These are phyloP conservation scores for Gibbula magus DNA, from an alignment of 2,888 invertebrate genomes.

Conservation along the genomic window DNA sequence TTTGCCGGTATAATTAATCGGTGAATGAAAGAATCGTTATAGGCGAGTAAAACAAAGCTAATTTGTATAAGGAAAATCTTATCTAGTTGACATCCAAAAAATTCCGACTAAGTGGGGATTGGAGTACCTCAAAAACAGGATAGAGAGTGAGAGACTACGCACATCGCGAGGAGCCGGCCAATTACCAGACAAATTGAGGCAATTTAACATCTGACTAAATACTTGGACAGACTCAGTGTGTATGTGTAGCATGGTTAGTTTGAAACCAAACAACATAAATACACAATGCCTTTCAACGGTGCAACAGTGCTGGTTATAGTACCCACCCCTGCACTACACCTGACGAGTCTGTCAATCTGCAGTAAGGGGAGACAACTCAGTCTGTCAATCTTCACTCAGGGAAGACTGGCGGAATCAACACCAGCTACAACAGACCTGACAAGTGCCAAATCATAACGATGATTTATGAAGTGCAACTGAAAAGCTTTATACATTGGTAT, in stretches of 20 bases:
- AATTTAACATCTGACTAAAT: conserved; percentile 19
- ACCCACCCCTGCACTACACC: not conserved
- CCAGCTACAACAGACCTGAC: not conserved
- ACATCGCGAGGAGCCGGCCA: not conserved
- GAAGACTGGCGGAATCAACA: not conserved
- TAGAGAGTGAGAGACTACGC: no score
- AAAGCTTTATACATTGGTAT: not conserved
- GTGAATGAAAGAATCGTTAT: not conserved
- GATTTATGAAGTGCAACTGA: conserved; percentile 9
- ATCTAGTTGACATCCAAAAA: not conserved
- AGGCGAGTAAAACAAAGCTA: not conserved
- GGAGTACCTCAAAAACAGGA: no score
- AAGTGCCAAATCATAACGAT: conserved; percentile 21
- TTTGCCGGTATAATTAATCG: no score
- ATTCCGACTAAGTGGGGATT: not conserved
- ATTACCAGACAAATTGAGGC: not conserved
- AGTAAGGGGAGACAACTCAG: not conserved
- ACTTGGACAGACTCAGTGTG: not conserved
- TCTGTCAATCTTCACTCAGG: not conserved
- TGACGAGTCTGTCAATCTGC: conserved; percentile 1
- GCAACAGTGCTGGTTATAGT: not conserved
- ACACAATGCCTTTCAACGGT: conserved; percentile 18
- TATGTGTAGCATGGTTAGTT: conserved; percentile 16
- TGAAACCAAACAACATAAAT: conserved; percentile 16
- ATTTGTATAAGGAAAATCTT: not conserved